Base-by-base conservation (phyloP, 2,113 vertebrate species). In the Strix uralensis region DNA sequence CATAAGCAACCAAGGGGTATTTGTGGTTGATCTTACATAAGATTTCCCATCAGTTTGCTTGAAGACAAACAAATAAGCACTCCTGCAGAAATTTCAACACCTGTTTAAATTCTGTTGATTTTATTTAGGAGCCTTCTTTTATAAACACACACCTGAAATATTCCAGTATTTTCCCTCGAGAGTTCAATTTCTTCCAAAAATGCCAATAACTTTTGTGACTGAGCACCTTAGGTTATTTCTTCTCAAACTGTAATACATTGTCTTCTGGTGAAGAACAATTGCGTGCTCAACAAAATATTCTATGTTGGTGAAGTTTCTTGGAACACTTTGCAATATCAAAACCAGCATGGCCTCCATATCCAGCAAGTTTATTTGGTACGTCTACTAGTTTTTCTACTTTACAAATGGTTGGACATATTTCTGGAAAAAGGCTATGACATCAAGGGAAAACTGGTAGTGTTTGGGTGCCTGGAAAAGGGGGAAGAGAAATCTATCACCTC, bases 191-290 rank as follows among this genome's bases (percentile, higher is more conserved):
- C 42, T 92, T 86, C 49, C 20, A 54, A 34, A 88, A 85, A 82
- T 3, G 4, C 3, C 54, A 87, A 1, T 36, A 71, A 70, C 4
- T 74, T 78, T 27, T 49, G 32, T 63, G 59, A 83, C n/a, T 72
- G 9, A 81, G 47, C 23, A 47, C 12, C n/a, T 81, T 8, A 10
- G 20, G 47, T 58, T 88, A 34, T 13, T 90, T 57, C 42, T 78
- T 73, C 63, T 71, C 51, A 57, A 86, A 62, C 1, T 2, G 0
- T n/a, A 40, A 66, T 20, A 55, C 18, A 34, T 0, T 52, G 17
- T 55, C 34, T 62, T 67, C 38, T 54, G 27, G 11, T 77, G 46
- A 91, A 73, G 46, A 83, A 18, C n/a, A 67, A 84, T 0, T 36
- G 27, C 23, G 69, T 8, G 25, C 19, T 61, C 58, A 92, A 65